Evolutionary conservation across 2,113 vertebrate species (phyloP).

Genomic region (Anguilla rostrata): DNA sequence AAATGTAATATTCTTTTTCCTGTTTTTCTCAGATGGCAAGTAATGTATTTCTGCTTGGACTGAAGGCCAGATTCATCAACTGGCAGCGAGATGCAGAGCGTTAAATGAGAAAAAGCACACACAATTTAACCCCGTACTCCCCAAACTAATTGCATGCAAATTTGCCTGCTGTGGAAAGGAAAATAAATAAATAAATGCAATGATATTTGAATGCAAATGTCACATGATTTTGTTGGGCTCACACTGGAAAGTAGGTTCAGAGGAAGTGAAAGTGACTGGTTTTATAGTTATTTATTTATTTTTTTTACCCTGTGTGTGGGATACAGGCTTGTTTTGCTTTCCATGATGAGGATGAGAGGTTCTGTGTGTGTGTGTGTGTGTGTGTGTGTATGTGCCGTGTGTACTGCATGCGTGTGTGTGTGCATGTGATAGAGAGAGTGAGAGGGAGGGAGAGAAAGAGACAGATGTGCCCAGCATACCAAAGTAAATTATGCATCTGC

Average conservation of each 20-base stretch:
- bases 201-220: conserved; percentile 21
- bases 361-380: neutral
- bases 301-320: neutral
- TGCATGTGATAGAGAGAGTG: no score
- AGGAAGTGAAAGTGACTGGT: neutral
- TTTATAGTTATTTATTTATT: neutral
- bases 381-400: neutral
- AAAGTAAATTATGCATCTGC: no score
- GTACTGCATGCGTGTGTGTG: no score
- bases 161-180: neutral
- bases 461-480: no score
- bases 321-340: neutral
- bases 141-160: conserved; percentile 18
- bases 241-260: neutral
- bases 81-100: conserved; percentile 18
- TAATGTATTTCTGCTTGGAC: conserved; percentile 15
- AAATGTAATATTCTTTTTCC: neutral
- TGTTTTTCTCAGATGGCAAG: neutral
- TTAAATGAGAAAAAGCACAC: conserved; percentile 21
- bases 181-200: conserved; percentile 2
- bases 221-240: neutral
- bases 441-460: no score
- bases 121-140: conserved; percentile 17
- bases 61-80: conserved; percentile 28
- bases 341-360: neutral